Base-by-base conservation (phyloP, 2,113 vertebrate species). In the Hippolais icterina region DNA sequence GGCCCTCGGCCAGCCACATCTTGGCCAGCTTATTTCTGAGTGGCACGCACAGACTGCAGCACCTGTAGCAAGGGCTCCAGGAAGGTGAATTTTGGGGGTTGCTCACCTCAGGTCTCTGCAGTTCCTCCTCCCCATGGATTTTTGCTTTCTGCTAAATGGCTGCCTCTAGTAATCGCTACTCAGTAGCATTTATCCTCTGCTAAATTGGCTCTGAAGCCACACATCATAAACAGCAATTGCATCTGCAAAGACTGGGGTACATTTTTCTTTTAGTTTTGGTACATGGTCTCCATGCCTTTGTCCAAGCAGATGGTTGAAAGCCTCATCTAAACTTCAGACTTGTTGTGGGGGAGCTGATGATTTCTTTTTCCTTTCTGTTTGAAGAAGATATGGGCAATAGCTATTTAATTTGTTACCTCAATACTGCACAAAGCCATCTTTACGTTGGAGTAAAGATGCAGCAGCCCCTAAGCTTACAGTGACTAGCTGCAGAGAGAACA, bases 391-490 rank as follows among this genome's bases (percentile, higher is more conserved):
- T 1, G 6, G n/a, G 44, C 60, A 85, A 53, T 27, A 14, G 53
- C n/a, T 78, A 27, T 94, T 95, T 93, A 31, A 59, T 86, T 87
- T 95, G 49, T 92, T 84, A 94, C 71, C 66, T 82, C 71, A 94
- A 7, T 6, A 27, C 64, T 54, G 59, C 74, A 35, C 54, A 75
- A 76, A 87, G 59, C 47, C 27, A 24, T 27, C 39, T 6, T 47
- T 0, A 2, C 35, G 28, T 44, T 63, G 70, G 20, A 46, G 33
- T 4, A 22, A 57, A 49, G 64, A 49, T 49, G 64, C 42, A 49
- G 3, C 13, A 76, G 61, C 27, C 35, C 18, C 39, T 35, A n/a
- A 71, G 9, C 53, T 89, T 82, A 10, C 64, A 89, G 41, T 19
- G 22, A 13, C 28, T 59, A 68, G 3, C 39, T 47, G 31, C 35